phyloP scores from a whole-genome alignment of 2,797 vertebrate species.

The Tapera naevia region DNA sequence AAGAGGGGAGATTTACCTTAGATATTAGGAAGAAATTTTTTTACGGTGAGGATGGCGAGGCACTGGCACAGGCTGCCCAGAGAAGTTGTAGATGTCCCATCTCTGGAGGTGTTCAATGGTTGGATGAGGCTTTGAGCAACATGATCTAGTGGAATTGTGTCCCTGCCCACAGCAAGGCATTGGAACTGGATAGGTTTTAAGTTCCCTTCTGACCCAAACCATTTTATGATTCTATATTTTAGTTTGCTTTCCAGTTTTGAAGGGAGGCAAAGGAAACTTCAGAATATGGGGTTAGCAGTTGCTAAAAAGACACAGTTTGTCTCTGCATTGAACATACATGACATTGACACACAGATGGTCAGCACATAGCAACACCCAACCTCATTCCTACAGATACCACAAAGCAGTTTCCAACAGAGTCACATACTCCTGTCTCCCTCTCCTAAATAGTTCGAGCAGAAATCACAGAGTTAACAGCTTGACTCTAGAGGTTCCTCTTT shows the following conservation, averaged over 20 bases:
- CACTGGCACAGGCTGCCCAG: too few species aligned
- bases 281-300: not conserved
- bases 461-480: not conserved
- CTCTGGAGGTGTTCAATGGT: too few species aligned
- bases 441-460: not conserved
- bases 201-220: too few species aligned
- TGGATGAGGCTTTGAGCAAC: too few species aligned
- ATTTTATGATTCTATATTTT: not conserved
- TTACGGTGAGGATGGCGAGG: too few species aligned
- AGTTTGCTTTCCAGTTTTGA: not conserved
- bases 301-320: not conserved
- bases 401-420: not conserved
- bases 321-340: not conserved
- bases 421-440: fast-evolving
- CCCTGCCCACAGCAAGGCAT: too few species aligned
- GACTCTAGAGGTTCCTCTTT: not conserved
- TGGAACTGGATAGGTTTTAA: too few species aligned
- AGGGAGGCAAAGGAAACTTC: not conserved
- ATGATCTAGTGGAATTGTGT: too few species aligned
- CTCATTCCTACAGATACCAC: not conserved
- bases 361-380: not conserved
- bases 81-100: too few species aligned
- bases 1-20: too few species aligned
- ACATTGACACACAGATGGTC: not conserved
- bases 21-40: too few species aligned